These are phyloP conservation scores for Camelus dromedarius DNA, from an alignment of 2,113 vertebrate genomes.

Conservation along the genomic window DNA sequence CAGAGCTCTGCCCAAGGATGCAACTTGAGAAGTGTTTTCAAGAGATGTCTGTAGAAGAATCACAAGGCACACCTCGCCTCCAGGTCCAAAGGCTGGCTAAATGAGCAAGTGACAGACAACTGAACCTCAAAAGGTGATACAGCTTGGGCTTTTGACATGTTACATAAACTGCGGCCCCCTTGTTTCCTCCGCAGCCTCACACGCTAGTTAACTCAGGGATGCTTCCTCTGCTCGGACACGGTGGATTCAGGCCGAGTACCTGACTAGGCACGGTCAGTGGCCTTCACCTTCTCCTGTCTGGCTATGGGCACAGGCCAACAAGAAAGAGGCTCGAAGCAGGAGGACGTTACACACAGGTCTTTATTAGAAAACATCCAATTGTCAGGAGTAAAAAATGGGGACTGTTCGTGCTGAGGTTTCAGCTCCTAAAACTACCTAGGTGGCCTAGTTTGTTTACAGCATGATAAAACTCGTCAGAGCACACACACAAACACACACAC, in stretches of 20 bases:
- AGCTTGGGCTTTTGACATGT: background rate
- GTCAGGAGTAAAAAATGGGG: background rate
- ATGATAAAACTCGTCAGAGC: background rate
- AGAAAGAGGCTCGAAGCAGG: background rate
- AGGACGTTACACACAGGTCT: rapidly evolving
- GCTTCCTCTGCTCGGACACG: rapidly evolving
- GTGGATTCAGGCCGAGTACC: background rate
- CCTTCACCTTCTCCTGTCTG: background rate
- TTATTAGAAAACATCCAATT: background rate
- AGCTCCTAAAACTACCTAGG: slow-evolving; percentile 37
- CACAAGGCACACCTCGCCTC: background rate
- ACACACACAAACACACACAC: rapidly evolving
- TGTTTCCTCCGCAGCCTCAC: background rate
- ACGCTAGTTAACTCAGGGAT: background rate
- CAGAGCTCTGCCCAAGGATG: background rate
- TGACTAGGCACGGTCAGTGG: background rate
- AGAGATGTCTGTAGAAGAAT: background rate
- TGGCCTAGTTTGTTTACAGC: background rate
- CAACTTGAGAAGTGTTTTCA: background rate
- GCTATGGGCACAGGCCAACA: background rate
- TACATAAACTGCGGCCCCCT: background rate
- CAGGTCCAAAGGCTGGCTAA: background rate
- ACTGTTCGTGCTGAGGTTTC: background rate
- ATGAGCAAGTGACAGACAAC: background rate
- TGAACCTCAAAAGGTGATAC: background rate